Base-by-base conservation (phyloP, 2,797 vertebrate genomes). In the Parauchenoglanis ngamensis region DNA sequence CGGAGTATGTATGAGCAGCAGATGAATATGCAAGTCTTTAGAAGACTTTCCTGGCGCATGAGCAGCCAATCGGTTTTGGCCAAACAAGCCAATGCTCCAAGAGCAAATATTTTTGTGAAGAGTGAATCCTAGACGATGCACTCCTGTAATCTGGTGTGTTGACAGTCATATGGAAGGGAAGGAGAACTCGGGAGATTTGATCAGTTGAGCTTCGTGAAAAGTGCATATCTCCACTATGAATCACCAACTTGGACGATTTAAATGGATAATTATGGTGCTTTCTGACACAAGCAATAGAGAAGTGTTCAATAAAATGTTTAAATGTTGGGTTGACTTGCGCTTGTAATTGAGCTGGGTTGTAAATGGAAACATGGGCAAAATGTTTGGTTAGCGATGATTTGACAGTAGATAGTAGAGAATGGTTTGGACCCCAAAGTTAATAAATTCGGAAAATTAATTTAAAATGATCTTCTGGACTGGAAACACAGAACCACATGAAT, bases 171-270 rank as follows among this genome's bases (percentile, higher is more conserved):
- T 70, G 63, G 63, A 83, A 70, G n/a, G n/a, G 31, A n/a, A n/a
- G 40, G 52, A 25, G 52, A 57, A 15, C 31, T 79, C n/a, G 19
- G n/a, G 85, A 79, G 28, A 40, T 78, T 56, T 56, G 46, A 31
- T 57, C 61, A 21, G 52, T 86, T 57, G 35, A 86, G 78, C 67
- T 35, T 73, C 59, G 21, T 17, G 77, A 61, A 70, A 63, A 23
- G 44, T 73, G 40, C 52, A 61, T 87, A 84, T 78, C 73, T 79
- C 49, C 61, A 28, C 73, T 78, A 35, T 87, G 63, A 84, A 87
- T 87, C 68, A 83, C 65, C 25, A 15, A 59, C 76, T 65, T 86
- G 31, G 68, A 54, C 28, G 44, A 56, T 76, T 40, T 28, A 73
- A 52, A 31, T 6, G 52, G 67, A 7, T 35, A 59, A 86, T 82